Evolutionary conservation across 2,113 vertebrate species (phyloP), one percentile per base, ranked within the genome.

Genomic region (Psammodynastes pulverulentus): DNA sequence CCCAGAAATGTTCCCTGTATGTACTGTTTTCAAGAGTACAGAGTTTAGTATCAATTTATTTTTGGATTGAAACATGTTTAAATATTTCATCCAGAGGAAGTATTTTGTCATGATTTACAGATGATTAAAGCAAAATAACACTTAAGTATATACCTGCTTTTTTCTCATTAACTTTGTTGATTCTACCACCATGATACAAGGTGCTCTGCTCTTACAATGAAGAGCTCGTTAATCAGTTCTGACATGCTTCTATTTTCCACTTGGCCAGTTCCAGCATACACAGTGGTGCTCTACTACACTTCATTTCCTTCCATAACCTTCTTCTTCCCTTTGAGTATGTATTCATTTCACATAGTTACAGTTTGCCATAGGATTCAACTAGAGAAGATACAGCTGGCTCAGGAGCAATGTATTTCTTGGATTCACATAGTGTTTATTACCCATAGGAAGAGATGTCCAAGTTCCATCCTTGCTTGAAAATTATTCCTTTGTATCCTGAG

Each of bases 191-290:
- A 93, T 89, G 91, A 95, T 92, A 95, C 15, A 97, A 97, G 95
- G 85, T 79, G 92, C 94, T 91, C 26, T 54, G 93, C 84, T 96
- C 84, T 94, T 95, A 94, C 62, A 95, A 86, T 94, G 94, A 53
- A 51, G 93, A 95, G 95, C 95, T 96, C 93, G 96, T 96, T 95
- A 95, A 97, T 98, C 95, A 96, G 84, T 92, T 62, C 90, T 95
- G 95, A 97, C 95, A 96, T 89, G 94, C 88, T 91, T 95, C 58
- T n/a, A 26, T 92, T 97, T 96, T 97, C 94, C 23, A 43, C 88
- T 95, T 97, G 96, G 96, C 95, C 3, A 2, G 93, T 2, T 94
- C 95, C 96, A 97, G 96, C 91, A 96, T 94, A 95, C 88, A 94
- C 43, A 56, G 89, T 89, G 17, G 53, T 96, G 90, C 92, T 96